Evolutionary conservation across 2,113 vertebrate genomes (phyloP).

Genomic region (Saimiri boliviensis): DNA sequence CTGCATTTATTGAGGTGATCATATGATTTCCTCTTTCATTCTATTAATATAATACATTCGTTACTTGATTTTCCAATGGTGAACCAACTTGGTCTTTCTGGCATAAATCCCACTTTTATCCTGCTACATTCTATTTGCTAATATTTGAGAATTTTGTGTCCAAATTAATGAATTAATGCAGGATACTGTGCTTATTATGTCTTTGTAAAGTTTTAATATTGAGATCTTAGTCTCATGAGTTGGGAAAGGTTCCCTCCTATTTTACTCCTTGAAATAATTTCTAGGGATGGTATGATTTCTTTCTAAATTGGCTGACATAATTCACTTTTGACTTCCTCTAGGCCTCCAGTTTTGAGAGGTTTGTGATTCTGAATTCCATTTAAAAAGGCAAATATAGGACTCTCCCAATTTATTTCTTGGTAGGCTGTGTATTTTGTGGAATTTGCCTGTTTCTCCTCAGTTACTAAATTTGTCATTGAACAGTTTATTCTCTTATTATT

Average conservation of each 20-base stretch:
- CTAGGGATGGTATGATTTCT: not conserved
- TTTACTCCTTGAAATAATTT: not conserved
- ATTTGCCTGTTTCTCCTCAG: not conserved
- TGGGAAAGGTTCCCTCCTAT: not conserved
- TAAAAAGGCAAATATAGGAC: not conserved
- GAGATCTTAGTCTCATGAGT: not conserved
- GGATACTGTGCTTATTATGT: not conserved
- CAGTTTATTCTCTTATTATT: not conserved
- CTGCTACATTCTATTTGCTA: not conserved
- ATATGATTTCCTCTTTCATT: not conserved
- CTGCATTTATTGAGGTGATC: not conserved
- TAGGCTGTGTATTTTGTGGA: not conserved
- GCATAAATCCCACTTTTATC: not conserved
- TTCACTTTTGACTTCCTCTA: not conserved
- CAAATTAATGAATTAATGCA: not conserved
- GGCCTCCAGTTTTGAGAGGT: not conserved
- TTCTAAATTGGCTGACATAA: not conserved
- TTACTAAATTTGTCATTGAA: conserved; percentile 2
- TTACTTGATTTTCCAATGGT: not conserved
- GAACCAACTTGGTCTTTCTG: not conserved
- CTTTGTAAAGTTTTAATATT: not conserved
- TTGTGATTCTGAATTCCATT: not conserved
- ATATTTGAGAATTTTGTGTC: not conserved
- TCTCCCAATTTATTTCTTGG: not conserved
- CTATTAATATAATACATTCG: not conserved